Conservation (phyloP, 2,888 invertebrate genomes). For the Hypolimnas misippus region DNA sequence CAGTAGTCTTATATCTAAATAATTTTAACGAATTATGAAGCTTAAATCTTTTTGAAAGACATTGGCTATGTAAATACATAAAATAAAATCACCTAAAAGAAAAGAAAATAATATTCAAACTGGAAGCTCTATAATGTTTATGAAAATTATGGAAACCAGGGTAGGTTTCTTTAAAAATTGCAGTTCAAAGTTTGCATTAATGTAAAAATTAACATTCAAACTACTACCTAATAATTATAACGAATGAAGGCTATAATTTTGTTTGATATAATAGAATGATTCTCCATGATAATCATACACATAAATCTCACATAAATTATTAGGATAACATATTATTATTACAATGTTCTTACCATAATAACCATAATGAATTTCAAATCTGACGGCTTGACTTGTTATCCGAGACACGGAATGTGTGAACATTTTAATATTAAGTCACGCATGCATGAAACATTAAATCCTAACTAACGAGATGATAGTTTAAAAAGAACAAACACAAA, state of each 20-base stretch:
- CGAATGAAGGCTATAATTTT: slow-evolving; percentile 1
- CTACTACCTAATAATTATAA: neutral
- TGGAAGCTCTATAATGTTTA: no score
- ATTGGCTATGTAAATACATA: no score
- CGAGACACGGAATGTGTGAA: slow-evolving; percentile 13
- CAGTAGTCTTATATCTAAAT: no score
- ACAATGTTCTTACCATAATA: neutral
- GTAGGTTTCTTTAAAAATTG: no score
- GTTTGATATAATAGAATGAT: slow-evolving; percentile 5
- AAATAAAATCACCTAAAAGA: no score
- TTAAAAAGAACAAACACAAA: neutral
- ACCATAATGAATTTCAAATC: slow-evolving; percentile 13
- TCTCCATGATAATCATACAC: neutral
- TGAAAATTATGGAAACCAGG: no score
- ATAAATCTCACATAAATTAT: slow-evolving; percentile 9
- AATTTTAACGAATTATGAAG: no score
- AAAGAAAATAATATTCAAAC: no score
- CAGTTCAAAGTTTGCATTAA: neutral
- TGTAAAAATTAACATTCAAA: neutral
- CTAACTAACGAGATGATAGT: neutral
- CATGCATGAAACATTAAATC: neutral
- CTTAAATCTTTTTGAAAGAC: no score
- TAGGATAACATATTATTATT: slow-evolving; percentile 9
- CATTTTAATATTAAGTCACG: slow-evolving; percentile 8
- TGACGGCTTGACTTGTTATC: slow-evolving; percentile 9